Conservation (phyloP, 2,888 invertebrate genomes). For the Boloria selene region DNA sequence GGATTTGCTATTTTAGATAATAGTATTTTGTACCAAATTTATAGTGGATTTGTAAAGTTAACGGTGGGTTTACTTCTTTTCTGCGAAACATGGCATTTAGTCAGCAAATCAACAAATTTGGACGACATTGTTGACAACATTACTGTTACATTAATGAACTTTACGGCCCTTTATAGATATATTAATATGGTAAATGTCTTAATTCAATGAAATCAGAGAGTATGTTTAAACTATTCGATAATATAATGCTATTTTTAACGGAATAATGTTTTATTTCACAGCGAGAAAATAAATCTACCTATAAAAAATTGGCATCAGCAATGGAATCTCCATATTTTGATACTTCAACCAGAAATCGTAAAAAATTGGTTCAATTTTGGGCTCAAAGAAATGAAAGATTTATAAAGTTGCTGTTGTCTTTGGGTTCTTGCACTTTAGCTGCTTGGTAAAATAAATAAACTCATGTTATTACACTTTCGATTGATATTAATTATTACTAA, state of each 20-base stretch:
- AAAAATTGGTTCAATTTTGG: constrained; percentile 55
- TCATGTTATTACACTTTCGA: too few relatives aligned
- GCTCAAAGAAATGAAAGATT: constrained; percentile 54
- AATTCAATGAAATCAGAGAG: not conserved
- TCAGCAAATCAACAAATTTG: constrained; percentile 50
- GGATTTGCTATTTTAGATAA: constrained; percentile 48
- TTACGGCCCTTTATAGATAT: constrained; percentile 60
- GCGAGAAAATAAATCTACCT: constrained; percentile 54
- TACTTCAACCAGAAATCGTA: constrained; percentile 52
- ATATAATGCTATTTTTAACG: too few relatives aligned
- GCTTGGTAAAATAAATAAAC: constrained; percentile 52
- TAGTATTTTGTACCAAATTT: constrained; percentile 50
- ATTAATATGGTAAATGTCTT: constrained; percentile 57
- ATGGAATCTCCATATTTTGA: constrained; percentile 64
- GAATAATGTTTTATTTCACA: constrained; percentile 40
- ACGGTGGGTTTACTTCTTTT: constrained; percentile 50
- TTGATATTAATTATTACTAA: not conserved
- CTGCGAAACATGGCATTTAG: constrained; percentile 57
- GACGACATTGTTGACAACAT: constrained; percentile 56
- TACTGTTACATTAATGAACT: constrained; percentile 57
- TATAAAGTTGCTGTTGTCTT: constrained; percentile 54
- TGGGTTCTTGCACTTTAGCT: constrained; percentile 59
- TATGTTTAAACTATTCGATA: too few relatives aligned
- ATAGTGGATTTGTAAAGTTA: constrained; percentile 53
- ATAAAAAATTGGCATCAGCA: constrained; percentile 54